These are phyloP conservation scores for Hyposmocoma kahamanoa DNA, from an alignment of 1,140 invertebrate species.

Conservation along the genomic window DNA sequence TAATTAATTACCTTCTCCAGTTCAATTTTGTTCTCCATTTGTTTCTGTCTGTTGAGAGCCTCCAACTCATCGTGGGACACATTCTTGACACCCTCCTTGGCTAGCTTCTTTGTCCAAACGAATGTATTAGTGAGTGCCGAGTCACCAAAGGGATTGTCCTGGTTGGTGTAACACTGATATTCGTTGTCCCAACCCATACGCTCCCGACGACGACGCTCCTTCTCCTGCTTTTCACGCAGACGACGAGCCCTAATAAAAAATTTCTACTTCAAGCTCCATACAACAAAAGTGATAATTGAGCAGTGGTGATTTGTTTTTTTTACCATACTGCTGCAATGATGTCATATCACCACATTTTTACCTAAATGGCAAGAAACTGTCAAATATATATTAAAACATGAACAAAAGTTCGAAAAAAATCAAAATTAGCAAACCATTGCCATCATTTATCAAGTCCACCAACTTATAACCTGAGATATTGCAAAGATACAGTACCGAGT, in stretches of 20 bases:
- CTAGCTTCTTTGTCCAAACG: conserved; percentile 97
- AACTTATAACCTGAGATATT: no score
- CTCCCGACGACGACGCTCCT: conserved; percentile 90
- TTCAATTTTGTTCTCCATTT: conserved; percentile 92
- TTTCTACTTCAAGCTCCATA: no score
- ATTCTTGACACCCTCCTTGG: conserved; percentile 92
- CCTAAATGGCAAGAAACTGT: no score
- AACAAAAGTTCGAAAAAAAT: no score
- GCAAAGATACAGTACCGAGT: no score
- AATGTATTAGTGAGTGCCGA: conserved; percentile 90
- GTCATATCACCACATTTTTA: no score
- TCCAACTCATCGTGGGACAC: conserved; percentile 90
- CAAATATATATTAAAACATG: no score
- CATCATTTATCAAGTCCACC: no score
- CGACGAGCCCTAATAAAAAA: conserved; percentile 83
- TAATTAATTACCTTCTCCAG: conserved; percentile 84
- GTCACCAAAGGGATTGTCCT: conserved; percentile 99
- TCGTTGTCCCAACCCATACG: conserved; percentile 98
- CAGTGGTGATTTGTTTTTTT: no score
- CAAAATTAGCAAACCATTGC: no score
- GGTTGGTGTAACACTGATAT: conserved; percentile 97
- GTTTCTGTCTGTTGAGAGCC: conserved; percentile 87
- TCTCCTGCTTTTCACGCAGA: conserved; percentile 92
- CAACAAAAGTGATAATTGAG: no score
- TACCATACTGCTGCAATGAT: no score